Percentiles rank a stretch among this genome's conserved stretches.
phyloP scores from a whole-genome alignment of 92 coral and sea anemone genomes.

The Umimayanthus chanpuru region DNA sequence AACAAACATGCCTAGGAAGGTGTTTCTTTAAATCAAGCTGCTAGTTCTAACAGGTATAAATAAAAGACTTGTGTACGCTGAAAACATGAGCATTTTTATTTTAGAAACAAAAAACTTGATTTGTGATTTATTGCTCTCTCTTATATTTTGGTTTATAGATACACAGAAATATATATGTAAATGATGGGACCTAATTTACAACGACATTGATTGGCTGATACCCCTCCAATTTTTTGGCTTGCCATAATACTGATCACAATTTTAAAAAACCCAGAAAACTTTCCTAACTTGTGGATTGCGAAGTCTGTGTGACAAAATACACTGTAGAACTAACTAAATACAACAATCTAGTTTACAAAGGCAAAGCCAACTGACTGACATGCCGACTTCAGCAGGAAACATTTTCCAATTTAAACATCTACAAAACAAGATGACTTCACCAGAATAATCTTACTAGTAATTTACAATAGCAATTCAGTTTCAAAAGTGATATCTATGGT shows the following conservation, averaged over 20 bases:
- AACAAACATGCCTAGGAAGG: background rate
- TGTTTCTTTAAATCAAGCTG: background rate
- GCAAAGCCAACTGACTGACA: too few species aligned
- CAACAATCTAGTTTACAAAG: slow-evolving; percentile 10
- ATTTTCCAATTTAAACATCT: background rate
- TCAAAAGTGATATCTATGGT: background rate
- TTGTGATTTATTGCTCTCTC: background rate
- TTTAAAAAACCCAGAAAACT: background rate
- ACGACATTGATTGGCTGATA: background rate
- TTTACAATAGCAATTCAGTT: background rate
- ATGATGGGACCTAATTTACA: background rate
- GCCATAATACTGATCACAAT: background rate
- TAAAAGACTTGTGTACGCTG: background rate
- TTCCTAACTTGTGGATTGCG: background rate
- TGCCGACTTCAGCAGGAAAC: background rate
- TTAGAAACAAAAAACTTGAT: background rate
- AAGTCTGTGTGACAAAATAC: background rate
- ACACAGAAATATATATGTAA: background rate
- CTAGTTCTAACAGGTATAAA: slow-evolving; percentile 8
- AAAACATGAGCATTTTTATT: background rate
- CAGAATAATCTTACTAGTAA: background rate
- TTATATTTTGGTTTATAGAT: background rate
- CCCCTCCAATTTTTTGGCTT: background rate
- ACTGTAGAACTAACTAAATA: background rate
- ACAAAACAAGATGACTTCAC: slow-evolving; percentile 1